Conservation (phyloP, 2,797 vertebrate genomes). For the Macroramphosus scolopax region DNA sequence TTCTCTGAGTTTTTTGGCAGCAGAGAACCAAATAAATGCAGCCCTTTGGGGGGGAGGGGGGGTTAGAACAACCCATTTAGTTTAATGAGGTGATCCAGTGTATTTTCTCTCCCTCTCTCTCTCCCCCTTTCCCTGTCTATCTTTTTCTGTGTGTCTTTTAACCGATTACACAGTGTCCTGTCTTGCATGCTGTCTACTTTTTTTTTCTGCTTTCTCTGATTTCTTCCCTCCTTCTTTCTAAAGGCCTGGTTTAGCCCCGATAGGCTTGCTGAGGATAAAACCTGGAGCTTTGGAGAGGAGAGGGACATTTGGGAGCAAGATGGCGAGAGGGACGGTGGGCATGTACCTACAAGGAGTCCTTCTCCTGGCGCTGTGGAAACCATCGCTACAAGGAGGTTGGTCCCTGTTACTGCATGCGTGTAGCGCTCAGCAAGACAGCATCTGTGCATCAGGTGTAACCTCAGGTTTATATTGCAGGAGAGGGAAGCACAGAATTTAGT, state of each 20-base stretch:
- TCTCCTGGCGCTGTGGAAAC: slow-evolving; percentile 83
- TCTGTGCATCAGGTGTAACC: slow-evolving; percentile 50
- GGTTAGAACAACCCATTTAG: slow-evolving; percentile 68
- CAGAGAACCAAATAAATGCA: slow-evolving; percentile 71
- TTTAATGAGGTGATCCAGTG: slow-evolving; percentile 75
- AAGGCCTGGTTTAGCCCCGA: slow-evolving; percentile 80
- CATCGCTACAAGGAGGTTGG: slow-evolving; percentile 93
- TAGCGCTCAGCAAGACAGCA: slow-evolving; percentile 21
- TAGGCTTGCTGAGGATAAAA: slow-evolving; percentile 92
- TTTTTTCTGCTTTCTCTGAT: slow-evolving; percentile 49
- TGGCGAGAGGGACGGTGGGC: slow-evolving; percentile 84
- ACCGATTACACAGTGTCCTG: slow-evolving; percentile 80
- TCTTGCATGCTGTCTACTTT: slow-evolving; percentile 66
- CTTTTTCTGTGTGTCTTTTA: slow-evolving; percentile 40
- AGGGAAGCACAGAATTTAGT: slow-evolving; percentile 3
- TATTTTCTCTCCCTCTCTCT: slow-evolving; percentile 57
- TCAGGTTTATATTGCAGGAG: slow-evolving; percentile 3
- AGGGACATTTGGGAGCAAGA: slow-evolving; percentile 88
- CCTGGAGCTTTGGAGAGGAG: slow-evolving; percentile 78
- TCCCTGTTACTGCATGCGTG: slow-evolving; percentile 27
- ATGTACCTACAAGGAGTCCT: slow-evolving; percentile 82
- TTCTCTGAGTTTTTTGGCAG: slow-evolving; percentile 68
- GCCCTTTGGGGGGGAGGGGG: slow-evolving; percentile 44
- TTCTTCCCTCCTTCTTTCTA: slow-evolving; percentile 73
- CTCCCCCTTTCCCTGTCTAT: slow-evolving; percentile 59